Evolutionary conservation across 2,888 invertebrate species (phyloP).

Genomic region (Protophormia terraenovae): DNA sequence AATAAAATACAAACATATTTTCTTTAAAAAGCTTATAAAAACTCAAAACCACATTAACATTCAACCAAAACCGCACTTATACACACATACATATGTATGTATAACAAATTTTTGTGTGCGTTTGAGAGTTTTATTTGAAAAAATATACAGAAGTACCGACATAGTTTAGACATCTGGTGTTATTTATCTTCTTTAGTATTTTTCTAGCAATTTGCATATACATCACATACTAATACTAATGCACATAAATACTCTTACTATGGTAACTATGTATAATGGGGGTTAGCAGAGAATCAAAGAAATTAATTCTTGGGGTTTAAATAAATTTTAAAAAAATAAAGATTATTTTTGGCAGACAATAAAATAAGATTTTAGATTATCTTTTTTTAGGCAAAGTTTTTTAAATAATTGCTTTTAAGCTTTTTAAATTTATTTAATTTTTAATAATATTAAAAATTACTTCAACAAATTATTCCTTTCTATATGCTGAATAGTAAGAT

Average conservation of each 20-base stretch:
- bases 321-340: too few species aligned
- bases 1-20: neutral
- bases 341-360: too few species aligned
- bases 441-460: too few species aligned
- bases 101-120: neutral
- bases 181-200: conserved; percentile 58
- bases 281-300: neutral
- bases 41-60: too few species aligned
- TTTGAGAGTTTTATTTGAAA: neutral
- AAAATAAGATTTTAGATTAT: too few species aligned
- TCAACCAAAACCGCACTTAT: conserved; percentile 29
- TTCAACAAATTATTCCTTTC: too few species aligned
- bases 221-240: conserved; percentile 11
- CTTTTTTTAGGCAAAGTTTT: too few species aligned
- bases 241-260: neutral
- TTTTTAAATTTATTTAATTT: neutral
- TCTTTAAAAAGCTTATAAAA: conserved; percentile 13
- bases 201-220: conserved; percentile 47
- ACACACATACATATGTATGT: neutral
- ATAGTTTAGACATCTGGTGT: conserved; percentile 48
- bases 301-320: too few species aligned
- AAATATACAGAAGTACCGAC: conserved; percentile 9
- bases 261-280: neutral
- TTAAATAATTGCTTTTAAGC: too few species aligned
- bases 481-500: neutral